Percentiles rank a stretch among this genome's conserved stretches.
Conservation (phyloP, 2,797 vertebrate genomes). For the Acanthis flammea region DNA sequence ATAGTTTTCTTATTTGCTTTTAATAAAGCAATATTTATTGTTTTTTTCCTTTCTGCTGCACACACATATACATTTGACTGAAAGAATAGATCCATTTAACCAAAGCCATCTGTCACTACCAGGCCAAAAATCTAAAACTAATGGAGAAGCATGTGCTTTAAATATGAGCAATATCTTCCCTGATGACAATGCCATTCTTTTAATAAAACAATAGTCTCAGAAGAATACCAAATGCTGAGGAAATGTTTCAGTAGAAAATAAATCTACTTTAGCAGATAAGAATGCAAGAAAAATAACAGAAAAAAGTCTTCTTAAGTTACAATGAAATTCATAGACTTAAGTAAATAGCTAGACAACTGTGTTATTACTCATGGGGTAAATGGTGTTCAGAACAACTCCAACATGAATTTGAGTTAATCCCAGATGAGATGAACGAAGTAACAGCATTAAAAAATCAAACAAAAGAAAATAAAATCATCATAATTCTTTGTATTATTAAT, state of each 20-base stretch:
- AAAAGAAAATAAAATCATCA: background rate
- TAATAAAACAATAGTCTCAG: background rate
- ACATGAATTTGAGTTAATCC: background rate
- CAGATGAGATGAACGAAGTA: background rate
- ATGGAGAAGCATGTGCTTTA: background rate
- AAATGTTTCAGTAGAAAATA: background rate
- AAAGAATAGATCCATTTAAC: background rate
- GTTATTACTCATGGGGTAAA: background rate
- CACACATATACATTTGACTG: background rate
- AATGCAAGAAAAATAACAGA: background rate
- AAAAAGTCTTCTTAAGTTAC: background rate
- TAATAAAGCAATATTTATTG: background rate
- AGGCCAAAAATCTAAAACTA: background rate
- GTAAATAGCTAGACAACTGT: background rate
- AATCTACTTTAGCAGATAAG: background rate
- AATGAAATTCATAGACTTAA: background rate
- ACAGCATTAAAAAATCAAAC: background rate
- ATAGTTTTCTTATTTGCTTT: background rate
- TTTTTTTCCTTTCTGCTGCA: background rate
- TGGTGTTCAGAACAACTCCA: background rate
- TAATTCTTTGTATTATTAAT: background rate
- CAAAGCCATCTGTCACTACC: background rate
- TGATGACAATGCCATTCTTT: background rate
- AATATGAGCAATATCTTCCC: background rate
- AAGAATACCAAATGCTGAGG: background rate